Conservation (phyloP, 2,113 vertebrate genomes). For the Megaleporinus macrocephalus region DNA sequence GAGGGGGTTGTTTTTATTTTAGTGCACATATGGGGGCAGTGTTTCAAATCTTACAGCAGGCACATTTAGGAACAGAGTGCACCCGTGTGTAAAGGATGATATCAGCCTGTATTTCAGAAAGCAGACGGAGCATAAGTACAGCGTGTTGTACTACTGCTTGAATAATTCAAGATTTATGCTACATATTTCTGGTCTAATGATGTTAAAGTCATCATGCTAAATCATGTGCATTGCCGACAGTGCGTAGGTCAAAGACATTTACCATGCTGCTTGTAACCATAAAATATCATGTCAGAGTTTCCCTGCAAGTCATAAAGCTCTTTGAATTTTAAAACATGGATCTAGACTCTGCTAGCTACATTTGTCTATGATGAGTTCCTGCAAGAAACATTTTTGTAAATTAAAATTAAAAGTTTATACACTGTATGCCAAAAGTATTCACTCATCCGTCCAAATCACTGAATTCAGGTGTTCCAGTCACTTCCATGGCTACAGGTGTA, state of each 20-base stretch:
- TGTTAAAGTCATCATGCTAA: conserved; percentile 6
- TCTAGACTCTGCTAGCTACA: no score
- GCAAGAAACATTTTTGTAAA: no score
- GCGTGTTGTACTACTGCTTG: neutral
- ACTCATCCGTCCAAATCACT: no score
- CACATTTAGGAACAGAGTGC: neutral
- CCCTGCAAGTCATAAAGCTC: neutral
- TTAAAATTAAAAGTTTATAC: no score
- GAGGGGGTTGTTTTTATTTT: neutral
- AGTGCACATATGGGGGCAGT: conserved; percentile 19
- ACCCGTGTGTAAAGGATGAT: neutral
- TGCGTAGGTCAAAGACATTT: neutral
- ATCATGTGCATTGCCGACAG: neutral
- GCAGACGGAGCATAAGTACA: conserved; percentile 11
- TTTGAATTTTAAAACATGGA: neutral
- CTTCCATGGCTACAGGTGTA: no score
- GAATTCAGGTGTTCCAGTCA: no score
- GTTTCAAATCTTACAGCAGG: conserved; percentile 6
- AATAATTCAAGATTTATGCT: conserved; percentile 23
- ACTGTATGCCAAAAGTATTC: no score
- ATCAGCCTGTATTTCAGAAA: conserved; percentile 3
- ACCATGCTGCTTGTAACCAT: neutral
- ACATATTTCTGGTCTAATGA: conserved; percentile 18
- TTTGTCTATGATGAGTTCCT: no score
- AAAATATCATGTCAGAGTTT: neutral